Base-by-base conservation (phyloP, 2,113 vertebrate genomes). In the Silurus glanis region DNA sequence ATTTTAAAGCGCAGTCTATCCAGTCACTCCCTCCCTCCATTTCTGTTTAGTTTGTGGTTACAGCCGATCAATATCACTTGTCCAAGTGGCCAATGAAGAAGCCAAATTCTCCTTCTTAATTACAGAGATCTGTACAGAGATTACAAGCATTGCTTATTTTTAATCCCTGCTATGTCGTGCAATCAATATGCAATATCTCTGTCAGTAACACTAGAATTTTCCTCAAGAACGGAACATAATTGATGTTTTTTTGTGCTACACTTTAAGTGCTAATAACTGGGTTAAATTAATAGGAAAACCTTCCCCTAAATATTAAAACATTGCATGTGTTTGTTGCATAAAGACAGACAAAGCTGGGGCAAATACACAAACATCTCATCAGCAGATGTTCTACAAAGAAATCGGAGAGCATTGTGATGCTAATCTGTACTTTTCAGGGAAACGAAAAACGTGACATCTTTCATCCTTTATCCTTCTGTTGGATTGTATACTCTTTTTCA, bases 201-300 rank as follows among this genome's bases (percentile, higher is more conserved):
- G 91, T 59, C 90, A 88, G 7, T 10, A 56, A 51, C 12, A n/a
- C 51, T 28, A 19, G 47, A 51, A 75, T 55, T 28, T 56, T 56
- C 21, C 3, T 9, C 25, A 45, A 59, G 28, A 56, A 17, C 0
- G 0, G 16, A 79, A 53, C n/a, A 28, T 79, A 58, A 56, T 58
- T 59, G 25, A 37, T 25, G 37, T 37, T 80, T 80, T 47, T 45
- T 16, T 45, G 28, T 19, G 23, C n/a, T 28, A 16, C 19, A 90
- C 66, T 82, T 92, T 91, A 91, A 92, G 91, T 93, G 92, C 93
- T 94, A 93, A 94, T 94, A 80, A 80, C 28, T 59, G 19, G 28
- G 28, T 61, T 61, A 82, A 61, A 51, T 25, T 66, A 81, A 61
- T 25, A 28, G 69, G 67, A 83, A 37, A 83, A 81, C 75, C 83